A percentile compares a stretch with the other conserved stretches of the same genome.
Conservation (phyloP, 2,797 vertebrate genomes). For the Acipenser oxyrinchus region DNA sequence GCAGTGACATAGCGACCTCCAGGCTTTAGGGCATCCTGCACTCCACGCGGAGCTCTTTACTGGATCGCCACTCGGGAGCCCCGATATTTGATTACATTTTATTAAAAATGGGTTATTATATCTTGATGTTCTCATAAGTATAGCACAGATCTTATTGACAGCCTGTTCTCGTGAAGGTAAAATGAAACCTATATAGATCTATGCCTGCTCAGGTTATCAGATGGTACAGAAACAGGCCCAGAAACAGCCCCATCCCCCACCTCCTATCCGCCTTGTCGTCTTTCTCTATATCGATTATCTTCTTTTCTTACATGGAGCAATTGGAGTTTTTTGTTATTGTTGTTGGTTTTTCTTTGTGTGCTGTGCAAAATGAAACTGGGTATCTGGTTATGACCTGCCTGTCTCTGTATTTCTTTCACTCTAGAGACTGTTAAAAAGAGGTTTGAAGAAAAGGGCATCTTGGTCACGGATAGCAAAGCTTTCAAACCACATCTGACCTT, state of each 20-base stretch:
- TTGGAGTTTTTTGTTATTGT: conserved; percentile 7
- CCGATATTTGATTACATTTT: too few species aligned
- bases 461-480: conserved; percentile 57
- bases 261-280: neutral
- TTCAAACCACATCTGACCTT: conserved; percentile 92
- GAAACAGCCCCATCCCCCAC: conserved; percentile 2
- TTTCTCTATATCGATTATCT: conserved; percentile 34
- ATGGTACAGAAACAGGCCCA: conserved; percentile 15
- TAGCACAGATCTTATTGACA: too few species aligned
- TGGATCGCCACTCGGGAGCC: too few species aligned
- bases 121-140: too few species aligned
- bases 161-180: neutral
- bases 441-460: conserved; percentile 78
- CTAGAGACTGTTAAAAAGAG: conserved; percentile 57
- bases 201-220: conserved; percentile 11
- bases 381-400: conserved; percentile 16
- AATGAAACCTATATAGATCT: neutral
- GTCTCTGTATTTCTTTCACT: conserved; percentile 28
- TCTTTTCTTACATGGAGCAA: conserved; percentile 30
- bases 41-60: too few species aligned
- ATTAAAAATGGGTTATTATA: too few species aligned
- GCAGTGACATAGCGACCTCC: too few species aligned
- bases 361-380: conserved; percentile 6
- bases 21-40: too few species aligned
- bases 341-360: neutral